phyloP scores from a whole-genome alignment of 1,140 invertebrate genomes.

The Zaprionus vittiger region DNA sequence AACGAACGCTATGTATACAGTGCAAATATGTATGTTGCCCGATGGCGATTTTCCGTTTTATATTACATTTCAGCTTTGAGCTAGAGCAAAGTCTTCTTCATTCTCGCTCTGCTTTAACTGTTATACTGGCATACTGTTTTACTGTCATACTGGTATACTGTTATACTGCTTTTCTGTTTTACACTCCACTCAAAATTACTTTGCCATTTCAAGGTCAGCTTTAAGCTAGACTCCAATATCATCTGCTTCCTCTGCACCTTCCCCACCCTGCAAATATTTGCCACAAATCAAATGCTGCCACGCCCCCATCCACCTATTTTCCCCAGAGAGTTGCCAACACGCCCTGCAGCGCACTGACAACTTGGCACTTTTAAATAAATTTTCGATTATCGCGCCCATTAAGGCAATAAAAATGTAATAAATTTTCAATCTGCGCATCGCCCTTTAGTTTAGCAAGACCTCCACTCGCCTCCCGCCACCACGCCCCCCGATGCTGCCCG shows the following conservation, averaged over 20 bases:
- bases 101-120: too few relatives aligned
- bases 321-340: slow-evolving; percentile 2
- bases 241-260: background rate
- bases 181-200: background rate
- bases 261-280: slow-evolving; percentile 1
- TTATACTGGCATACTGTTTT: background rate
- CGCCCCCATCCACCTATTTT: slow-evolving; percentile 18
- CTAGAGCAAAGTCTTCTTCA: too few relatives aligned
- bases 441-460: slow-evolving; percentile 36
- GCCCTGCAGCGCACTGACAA: slow-evolving; percentile 34
- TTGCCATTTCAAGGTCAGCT: slow-evolving; percentile 12
- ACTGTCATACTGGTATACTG: background rate
- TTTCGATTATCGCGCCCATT: slow-evolving; percentile 82
- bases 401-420: slow-evolving; percentile 83
- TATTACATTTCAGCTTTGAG: too few relatives aligned
- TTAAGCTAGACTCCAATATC: background rate
- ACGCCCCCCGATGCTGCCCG: slow-evolving; percentile 18
- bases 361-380: slow-evolving; percentile 77
- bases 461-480: background rate
- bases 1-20: too few relatives aligned
- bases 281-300: slow-evolving; percentile 67
- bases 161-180: background rate
- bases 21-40: too few relatives aligned
- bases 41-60: too few relatives aligned
- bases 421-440: slow-evolving; percentile 76